These are phyloP conservation scores for Echeneis naucrates DNA, from an alignment of 2,797 vertebrate genomes.

Conservation along the genomic window DNA sequence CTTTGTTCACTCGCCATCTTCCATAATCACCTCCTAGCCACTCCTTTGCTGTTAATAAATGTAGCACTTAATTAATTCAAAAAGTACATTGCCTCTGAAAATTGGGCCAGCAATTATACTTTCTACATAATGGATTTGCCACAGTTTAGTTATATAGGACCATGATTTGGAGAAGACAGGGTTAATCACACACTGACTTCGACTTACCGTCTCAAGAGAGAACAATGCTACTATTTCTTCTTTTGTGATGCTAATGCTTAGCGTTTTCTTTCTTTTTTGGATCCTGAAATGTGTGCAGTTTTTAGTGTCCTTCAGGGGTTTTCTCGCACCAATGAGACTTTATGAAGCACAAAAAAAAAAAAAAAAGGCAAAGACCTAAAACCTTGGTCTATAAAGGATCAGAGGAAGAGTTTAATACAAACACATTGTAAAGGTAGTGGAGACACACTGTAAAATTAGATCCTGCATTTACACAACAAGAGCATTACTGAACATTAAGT, in stretches of 20 bases:
- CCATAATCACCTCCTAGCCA: background rate
- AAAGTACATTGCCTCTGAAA: background rate
- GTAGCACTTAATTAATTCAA: background rate
- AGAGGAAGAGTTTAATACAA: background rate
- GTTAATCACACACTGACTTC: conserved; percentile 1
- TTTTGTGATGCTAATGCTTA: conserved; percentile 50
- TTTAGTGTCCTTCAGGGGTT: conserved; percentile 53
- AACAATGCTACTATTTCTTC: conserved; percentile 9
- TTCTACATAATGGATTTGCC: background rate
- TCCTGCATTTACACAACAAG: background rate
- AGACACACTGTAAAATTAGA: background rate
- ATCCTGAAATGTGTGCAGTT: conserved; percentile 44
- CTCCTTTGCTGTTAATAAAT: background rate
- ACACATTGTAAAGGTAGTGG: background rate
- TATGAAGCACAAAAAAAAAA: conserved; percentile 20
- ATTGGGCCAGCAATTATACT: background rate
- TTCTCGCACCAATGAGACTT: conserved; percentile 32
- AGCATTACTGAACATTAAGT: background rate
- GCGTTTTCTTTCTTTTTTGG: conserved; percentile 2
- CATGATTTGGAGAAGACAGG: background rate
- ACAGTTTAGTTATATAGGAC: background rate
- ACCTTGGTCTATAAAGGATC: background rate
- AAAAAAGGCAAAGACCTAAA: background rate
- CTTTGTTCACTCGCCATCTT: background rate
- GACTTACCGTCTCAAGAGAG: conserved; percentile 14